Evolutionary conservation across 2,888 invertebrate genomes (phyloP).

Genomic region (Eucera pruinosa): DNA sequence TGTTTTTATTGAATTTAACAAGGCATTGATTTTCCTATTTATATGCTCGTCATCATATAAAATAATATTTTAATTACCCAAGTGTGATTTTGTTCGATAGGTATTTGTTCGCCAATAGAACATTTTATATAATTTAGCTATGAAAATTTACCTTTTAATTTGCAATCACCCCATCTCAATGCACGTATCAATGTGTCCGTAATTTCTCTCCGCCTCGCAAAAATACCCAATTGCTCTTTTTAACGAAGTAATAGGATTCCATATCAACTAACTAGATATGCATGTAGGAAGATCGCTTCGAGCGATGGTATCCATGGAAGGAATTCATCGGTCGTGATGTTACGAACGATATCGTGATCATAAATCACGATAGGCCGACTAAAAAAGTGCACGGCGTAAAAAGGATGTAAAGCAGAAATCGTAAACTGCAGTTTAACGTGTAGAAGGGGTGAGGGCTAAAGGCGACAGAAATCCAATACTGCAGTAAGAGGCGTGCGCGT

Average conservation of each 20-base stretch:
- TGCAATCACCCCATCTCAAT: too few relatives aligned
- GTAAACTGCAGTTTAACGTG: conserved; percentile 56
- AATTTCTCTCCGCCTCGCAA: background rate
- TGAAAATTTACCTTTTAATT: too few relatives aligned
- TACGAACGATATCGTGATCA: conserved; percentile 49
- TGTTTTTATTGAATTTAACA: too few relatives aligned
- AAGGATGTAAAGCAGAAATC: conserved; percentile 57
- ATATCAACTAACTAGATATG: conserved; percentile 15
- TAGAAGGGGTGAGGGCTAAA: conserved; percentile 3
- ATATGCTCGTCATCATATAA: too few relatives aligned
- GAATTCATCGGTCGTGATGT: conserved; percentile 48
- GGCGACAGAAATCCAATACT: conserved; percentile 54
- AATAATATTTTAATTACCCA: too few relatives aligned
- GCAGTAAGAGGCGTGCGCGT: conserved; percentile 34
- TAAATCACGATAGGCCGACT: conserved; percentile 48
- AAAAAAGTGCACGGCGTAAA: conserved; percentile 46
- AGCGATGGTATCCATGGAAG: conserved; percentile 34
- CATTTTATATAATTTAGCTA: too few relatives aligned
- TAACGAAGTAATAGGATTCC: conserved; percentile 21
- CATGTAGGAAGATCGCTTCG: background rate
- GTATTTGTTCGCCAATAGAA: too few relatives aligned
- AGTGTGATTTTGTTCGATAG: too few relatives aligned
- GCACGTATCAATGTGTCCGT: too few relatives aligned
- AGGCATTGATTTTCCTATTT: too few relatives aligned
- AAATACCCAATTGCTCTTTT: background rate